These are phyloP conservation scores for Hydropsyche tenuis DNA, from an alignment of 1,140 invertebrate genomes.

Conservation along the genomic window DNA sequence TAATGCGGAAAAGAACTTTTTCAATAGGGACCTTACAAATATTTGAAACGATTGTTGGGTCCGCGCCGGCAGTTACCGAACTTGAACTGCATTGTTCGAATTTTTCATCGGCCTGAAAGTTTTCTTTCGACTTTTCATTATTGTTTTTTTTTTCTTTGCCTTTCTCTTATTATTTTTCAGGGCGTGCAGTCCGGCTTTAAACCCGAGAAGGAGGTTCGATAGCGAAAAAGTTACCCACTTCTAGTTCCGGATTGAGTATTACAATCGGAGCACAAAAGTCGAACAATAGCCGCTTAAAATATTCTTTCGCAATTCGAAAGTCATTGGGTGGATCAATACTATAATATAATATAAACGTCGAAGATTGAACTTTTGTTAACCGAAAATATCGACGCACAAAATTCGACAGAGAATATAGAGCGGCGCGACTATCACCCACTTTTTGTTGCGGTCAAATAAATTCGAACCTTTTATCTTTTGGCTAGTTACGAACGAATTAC, in stretches of 20 bases:
- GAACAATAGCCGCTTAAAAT: constrained; percentile 2
- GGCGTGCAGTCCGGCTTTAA: not conserved
- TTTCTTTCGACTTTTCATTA: constrained; percentile 31
- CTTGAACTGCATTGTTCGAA: constrained; percentile 33
- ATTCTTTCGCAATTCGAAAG: not conserved
- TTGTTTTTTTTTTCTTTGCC: constrained; percentile 2
- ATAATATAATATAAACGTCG: no score
- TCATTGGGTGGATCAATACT: no score
- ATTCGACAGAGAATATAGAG: no score
- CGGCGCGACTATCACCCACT: no score
- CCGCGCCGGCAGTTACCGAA: constrained; percentile 13
- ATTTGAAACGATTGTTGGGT: constrained; percentile 33
- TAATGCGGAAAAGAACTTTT: constrained; percentile 29
- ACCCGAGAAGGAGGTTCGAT: not conserved
- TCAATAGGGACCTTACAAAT: constrained; percentile 34
- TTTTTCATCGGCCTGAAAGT: constrained; percentile 25
- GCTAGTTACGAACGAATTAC: not conserved
- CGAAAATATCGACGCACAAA: no score
- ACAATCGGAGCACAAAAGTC: not conserved
- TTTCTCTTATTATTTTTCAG: not conserved
- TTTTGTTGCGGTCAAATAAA: not conserved
- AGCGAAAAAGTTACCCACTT: not conserved
- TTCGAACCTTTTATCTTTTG: constrained; percentile 4
- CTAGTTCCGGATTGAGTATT: constrained; percentile 1
- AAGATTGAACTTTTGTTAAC: no score